phyloP scores from a whole-genome alignment of 2,113 vertebrate genomes.

The Sylvicapra grimmia region DNA sequence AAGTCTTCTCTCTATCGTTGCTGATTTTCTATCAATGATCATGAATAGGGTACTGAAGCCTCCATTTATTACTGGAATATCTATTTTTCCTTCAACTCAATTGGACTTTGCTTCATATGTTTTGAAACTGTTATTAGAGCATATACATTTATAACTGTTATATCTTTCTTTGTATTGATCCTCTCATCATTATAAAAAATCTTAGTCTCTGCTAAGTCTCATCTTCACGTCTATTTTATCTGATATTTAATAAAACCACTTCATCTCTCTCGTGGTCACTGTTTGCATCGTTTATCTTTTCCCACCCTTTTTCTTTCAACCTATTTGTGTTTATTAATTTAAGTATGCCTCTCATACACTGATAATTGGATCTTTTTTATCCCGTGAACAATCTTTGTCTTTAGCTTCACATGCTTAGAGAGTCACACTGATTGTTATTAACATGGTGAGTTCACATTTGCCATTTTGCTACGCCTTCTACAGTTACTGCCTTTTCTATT shows the following conservation, averaged over 20 bases:
- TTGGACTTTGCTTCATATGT: not conserved
- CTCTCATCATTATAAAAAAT: not conserved
- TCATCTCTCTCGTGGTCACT: not conserved
- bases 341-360: not conserved
- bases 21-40: not conserved
- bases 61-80: not conserved
- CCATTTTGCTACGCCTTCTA: not conserved
- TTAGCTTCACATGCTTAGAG: not conserved
- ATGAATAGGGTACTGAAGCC: not conserved
- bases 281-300: not conserved
- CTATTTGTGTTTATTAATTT: not conserved
- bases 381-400: not conserved
- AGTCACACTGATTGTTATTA: not conserved
- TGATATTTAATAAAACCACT: not conserved
- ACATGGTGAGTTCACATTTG: not conserved
- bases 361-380: not conserved
- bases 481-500: not conserved
- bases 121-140: not conserved
- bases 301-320: not conserved
- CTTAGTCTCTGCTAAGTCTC: not conserved
- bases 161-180: not conserved
- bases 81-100: not conserved
- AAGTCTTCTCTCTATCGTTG: not conserved
- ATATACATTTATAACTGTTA: not conserved
- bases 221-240: not conserved